A percentile compares a stretch with the other conserved stretches of the same genome.
phyloP scores from a whole-genome alignment of 37 sponge, comb jelly and placozoan genomes.

The Crambe crambe region DNA sequence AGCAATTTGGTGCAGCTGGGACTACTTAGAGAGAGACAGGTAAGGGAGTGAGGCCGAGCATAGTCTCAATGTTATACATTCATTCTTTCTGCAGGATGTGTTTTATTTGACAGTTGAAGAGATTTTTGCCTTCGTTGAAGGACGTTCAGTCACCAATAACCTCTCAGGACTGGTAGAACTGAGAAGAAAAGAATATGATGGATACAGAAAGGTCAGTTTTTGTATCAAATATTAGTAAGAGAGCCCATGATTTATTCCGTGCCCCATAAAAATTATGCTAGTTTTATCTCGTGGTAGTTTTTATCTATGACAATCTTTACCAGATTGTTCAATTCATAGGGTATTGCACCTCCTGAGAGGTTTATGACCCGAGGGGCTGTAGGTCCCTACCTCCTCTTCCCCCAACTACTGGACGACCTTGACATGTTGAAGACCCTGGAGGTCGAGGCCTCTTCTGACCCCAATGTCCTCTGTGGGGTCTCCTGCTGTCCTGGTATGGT shows the following conservation, averaged over 20 bases:
- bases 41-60: too few species aligned
- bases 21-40: conserved; percentile 58
- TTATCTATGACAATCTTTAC: too few species aligned
- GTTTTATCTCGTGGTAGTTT: too few species aligned
- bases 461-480: conserved; percentile 69
- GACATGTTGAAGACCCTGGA: conserved; percentile 70
- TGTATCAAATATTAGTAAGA: too few species aligned
- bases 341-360: conserved; percentile 82
- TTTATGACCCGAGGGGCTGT: conserved; percentile 73
- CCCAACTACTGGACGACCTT: conserved; percentile 75
- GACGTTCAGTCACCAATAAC: conserved; percentile 76
- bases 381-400: conserved; percentile 64
- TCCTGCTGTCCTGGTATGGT: conserved; percentile 90
- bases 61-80: too few species aligned
- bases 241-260: too few species aligned
- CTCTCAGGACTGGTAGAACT: conserved; percentile 71
- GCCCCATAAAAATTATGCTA: too few species aligned
- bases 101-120: conserved; percentile 88
- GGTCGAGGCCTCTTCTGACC: conserved; percentile 76
- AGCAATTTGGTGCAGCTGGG: conserved; percentile 47
- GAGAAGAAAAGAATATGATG: conserved; percentile 67
- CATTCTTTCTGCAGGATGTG: conserved; percentile 81
- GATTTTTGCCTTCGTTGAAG: conserved; percentile 66
- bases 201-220: conserved; percentile 74
- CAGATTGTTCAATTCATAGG: too few species aligned